phyloP scores from a whole-genome alignment of 2,113 vertebrate genomes.

The Arenaria interpres region DNA sequence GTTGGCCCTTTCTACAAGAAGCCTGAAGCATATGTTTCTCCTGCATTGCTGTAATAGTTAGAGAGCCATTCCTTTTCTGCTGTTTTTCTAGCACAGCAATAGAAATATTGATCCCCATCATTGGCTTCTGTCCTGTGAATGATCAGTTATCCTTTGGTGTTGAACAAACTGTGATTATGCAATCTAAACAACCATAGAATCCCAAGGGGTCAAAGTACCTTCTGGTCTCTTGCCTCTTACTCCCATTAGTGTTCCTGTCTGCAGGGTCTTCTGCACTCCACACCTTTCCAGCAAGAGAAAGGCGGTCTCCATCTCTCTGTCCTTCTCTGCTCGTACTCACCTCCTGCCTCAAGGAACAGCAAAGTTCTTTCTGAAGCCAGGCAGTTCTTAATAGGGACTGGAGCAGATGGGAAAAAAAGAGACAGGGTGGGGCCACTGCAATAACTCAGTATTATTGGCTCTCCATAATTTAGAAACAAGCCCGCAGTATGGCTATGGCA shows the following conservation, averaged over 20 bases:
- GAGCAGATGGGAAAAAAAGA: neutral
- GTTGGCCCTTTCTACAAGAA: neutral
- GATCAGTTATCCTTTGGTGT: neutral
- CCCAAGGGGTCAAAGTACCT: neutral
- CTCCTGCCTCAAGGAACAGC: neutral
- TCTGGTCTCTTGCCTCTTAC: neutral
- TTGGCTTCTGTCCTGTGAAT: neutral
- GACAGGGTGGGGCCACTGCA: neutral
- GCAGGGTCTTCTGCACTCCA: accelerated
- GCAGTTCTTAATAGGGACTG: neutral
- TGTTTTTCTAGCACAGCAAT: neutral
- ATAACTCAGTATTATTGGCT: neutral
- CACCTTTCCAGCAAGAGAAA: neutral
- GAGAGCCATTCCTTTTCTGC: neutral
- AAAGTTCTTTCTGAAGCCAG: neutral
- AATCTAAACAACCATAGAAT: neutral
- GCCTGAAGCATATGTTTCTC: neutral
- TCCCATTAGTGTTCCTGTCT: neutral
- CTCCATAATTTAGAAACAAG: neutral
- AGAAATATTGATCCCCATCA: neutral
- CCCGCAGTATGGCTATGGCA: neutral
- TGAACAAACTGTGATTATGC: neutral
- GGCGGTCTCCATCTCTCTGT: neutral
- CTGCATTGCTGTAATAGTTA: neutral
- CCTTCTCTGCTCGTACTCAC: neutral